Evolutionary conservation across 2,797 vertebrate genomes (phyloP).

Genomic region (Phoeniculus purpureus): DNA sequence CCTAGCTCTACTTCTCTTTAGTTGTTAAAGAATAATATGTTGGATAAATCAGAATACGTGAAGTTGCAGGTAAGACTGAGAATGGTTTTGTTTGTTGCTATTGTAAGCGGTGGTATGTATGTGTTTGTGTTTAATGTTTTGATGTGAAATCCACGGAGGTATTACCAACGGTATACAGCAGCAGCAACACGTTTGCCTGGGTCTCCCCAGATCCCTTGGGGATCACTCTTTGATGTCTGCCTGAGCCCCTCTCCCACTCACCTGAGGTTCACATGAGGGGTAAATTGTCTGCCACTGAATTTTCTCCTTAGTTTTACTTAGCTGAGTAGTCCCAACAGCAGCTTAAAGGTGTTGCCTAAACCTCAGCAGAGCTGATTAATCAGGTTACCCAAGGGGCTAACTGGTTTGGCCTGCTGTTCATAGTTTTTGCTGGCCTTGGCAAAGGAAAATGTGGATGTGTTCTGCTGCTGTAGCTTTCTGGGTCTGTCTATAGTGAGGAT

Average conservation of each 20-base stretch:
- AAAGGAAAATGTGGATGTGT: accelerated
- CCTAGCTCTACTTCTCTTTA: background rate
- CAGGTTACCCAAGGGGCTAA: background rate
- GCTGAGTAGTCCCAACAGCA: background rate
- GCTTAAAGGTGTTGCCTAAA: background rate
- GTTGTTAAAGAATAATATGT: background rate
- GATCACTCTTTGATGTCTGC: background rate
- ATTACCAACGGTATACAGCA: accelerated
- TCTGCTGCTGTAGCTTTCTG: background rate
- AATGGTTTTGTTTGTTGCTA: background rate
- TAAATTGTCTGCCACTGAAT: background rate
- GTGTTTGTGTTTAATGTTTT: background rate
- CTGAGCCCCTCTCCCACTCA: background rate
- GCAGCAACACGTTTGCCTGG: background rate
- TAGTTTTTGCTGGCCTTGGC: background rate
- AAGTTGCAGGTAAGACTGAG: background rate
- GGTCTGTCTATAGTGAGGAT: background rate
- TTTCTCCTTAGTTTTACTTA: background rate
- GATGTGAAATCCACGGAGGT: background rate
- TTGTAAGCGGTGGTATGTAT: background rate
- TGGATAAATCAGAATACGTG: background rate
- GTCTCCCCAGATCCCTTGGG: background rate
- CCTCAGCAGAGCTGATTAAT: background rate
- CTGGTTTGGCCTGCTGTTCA: background rate
- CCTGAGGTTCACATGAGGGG: background rate